These are phyloP conservation scores for Columba janthina DNA, from an alignment of 2,113 vertebrate genomes.

Conservation along the genomic window DNA sequence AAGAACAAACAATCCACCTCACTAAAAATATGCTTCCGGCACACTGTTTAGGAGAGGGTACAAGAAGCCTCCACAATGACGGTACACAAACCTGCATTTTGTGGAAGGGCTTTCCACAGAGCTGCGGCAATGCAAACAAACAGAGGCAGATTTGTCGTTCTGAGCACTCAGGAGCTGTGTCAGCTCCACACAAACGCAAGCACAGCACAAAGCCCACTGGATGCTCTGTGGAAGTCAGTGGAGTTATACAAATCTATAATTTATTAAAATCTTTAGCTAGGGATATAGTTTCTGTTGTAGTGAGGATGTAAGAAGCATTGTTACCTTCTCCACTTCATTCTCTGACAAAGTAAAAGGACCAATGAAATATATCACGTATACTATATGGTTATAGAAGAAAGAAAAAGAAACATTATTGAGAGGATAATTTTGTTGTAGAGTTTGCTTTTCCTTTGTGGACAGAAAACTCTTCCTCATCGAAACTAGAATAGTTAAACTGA, in stretches of 20 bases:
- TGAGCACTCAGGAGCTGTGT: slow-evolving; percentile 6
- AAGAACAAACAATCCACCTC: not conserved
- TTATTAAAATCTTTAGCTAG: not conserved
- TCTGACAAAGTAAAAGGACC: not conserved
- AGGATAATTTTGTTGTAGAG: not conserved
- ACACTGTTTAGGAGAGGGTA: not conserved
- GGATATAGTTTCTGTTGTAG: not conserved
- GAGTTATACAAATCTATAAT: not conserved
- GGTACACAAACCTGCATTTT: not conserved
- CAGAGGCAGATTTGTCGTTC: not conserved
- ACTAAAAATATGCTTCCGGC: not conserved
- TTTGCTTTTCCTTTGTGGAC: not conserved
- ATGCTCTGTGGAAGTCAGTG: not conserved
- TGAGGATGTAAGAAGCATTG: not conserved
- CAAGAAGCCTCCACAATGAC: not conserved
- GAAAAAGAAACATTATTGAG: not conserved
- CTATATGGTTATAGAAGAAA: not conserved
- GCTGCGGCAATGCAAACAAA: not conserved
- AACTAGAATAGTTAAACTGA: not conserved
- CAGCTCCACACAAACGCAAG: not conserved
- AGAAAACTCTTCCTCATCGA: not conserved
- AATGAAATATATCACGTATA: not conserved
- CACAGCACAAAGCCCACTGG: not conserved
- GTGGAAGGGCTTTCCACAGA: not conserved
- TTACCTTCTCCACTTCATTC: not conserved